phyloP scores from a whole-genome alignment of 2,888 invertebrate genomes.

The Cephus rjabovi region DNA sequence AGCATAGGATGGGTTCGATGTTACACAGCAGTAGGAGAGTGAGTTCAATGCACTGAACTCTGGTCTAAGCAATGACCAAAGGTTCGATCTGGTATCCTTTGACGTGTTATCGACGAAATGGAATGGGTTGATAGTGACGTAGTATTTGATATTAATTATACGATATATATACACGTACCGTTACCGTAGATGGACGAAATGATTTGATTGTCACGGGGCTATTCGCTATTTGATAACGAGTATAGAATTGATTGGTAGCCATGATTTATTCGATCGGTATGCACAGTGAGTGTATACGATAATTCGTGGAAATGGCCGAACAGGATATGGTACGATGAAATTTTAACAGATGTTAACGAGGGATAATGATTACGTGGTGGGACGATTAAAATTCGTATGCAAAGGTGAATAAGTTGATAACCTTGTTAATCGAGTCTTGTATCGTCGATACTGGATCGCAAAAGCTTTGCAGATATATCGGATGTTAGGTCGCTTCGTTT shows the following conservation, averaged over 20 bases:
- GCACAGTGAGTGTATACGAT: not conserved
- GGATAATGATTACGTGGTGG: not conserved
- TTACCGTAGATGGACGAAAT: not conserved
- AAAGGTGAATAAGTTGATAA: not conserved
- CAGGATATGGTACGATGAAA: not conserved
- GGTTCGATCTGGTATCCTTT: not conserved
- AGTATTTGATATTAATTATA: not conserved
- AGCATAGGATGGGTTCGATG: conserved; percentile 56
- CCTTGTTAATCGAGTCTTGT: not conserved
- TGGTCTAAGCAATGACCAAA: not conserved
- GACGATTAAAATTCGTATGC: not conserved
- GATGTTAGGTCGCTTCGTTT: not conserved
- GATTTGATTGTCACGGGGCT: not conserved
- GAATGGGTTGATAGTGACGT: not conserved
- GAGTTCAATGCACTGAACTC: conserved; percentile 3
- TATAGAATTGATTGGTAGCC: not conserved
- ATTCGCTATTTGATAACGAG: not conserved
- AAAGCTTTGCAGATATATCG: not conserved
- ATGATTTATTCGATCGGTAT: not conserved
- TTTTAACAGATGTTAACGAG: not conserved
- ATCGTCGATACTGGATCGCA: not conserved
- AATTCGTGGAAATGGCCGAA: not conserved
- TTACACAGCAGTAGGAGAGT: conserved; percentile 33
- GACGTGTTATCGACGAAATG: not conserved
- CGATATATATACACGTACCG: not conserved